Percentiles rank a stretch among this genome's conserved stretches.
Conservation (phyloP, 2,113 vertebrate species). For the Crotophaga sulcirostris region DNA sequence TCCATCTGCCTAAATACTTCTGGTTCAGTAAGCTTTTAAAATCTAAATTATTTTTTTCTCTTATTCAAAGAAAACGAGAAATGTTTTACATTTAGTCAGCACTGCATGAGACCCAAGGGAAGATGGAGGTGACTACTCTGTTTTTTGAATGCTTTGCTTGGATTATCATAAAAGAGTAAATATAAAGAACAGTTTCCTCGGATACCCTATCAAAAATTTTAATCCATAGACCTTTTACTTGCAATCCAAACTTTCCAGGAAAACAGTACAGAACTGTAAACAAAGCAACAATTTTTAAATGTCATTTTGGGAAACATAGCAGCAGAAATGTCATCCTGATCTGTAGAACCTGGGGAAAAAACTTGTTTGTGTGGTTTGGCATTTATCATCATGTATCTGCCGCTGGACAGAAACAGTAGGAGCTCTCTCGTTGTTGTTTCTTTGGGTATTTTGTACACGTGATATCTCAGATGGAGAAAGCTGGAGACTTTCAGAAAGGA, state of each 20-base stretch:
- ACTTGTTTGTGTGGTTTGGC: not conserved
- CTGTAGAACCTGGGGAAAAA: not conserved
- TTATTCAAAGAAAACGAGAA: not conserved
- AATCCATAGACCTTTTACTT: not conserved
- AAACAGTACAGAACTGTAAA: not conserved
- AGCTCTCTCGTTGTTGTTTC: not conserved
- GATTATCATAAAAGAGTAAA: not conserved
- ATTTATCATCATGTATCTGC: not conserved
- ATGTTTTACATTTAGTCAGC: not conserved
- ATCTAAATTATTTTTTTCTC: not conserved
- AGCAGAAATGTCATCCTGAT: not conserved
- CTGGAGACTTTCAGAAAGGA: not conserved
- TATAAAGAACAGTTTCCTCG: not conserved
- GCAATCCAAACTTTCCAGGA: not conserved
- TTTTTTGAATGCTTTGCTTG: not conserved
- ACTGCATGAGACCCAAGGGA: not conserved
- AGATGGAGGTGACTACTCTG: not conserved
- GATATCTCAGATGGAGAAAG: not conserved
- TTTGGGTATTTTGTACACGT: not conserved
- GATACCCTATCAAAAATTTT: not conserved
- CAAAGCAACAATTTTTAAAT: not conserved
- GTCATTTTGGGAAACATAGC: not conserved
- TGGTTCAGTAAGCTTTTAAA: not conserved
- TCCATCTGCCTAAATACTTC: not conserved
- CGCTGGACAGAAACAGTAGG: not conserved